A percentile compares a stretch with the other conserved stretches of the same genome.
Conservation (phyloP, 2,888 invertebrate species). For the Drosophila leonis region DNA sequence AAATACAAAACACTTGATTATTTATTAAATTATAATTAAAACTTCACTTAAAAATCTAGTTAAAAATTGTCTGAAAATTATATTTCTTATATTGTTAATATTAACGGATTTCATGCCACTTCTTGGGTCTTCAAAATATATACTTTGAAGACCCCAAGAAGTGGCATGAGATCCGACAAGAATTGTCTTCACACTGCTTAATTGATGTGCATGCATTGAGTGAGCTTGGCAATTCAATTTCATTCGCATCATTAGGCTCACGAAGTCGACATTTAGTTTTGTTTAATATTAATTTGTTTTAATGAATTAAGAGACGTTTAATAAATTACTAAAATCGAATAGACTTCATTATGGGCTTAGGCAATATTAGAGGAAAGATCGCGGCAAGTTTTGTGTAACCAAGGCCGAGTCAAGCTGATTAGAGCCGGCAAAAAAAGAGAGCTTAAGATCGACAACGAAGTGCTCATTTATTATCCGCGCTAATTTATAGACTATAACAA, state of each 20-base stretch:
- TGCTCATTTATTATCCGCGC: constrained; percentile 11
- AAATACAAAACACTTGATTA: neutral
- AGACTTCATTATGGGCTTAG: constrained; percentile 46
- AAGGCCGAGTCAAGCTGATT: constrained; percentile 31
- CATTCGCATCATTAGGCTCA: constrained; percentile 9
- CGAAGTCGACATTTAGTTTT: constrained; percentile 24
- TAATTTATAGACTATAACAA: constrained; percentile 6
- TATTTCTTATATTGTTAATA: neutral
- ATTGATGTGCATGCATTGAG: neutral
- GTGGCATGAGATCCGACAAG: neutral
- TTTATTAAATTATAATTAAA: neutral
- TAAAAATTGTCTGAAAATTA: neutral
- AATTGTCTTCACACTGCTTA: constrained; percentile 1
- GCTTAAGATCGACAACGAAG: neutral
- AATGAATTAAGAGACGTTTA: constrained; percentile 14
- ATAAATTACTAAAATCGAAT: constrained; percentile 22
- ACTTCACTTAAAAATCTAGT: neutral
- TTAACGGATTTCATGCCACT: too few species aligned
- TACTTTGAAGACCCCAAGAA: too few species aligned
- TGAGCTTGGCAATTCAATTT: constrained; percentile 8
- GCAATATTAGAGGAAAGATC: constrained; percentile 25
- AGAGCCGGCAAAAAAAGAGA: constrained; percentile 27
- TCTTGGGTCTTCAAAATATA: too few species aligned
- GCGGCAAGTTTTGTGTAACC: constrained; percentile 29
- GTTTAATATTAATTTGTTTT: constrained; percentile 7